These are phyloP conservation scores for Muscicapa striata DNA, from an alignment of 2,797 vertebrate species.

Conservation along the genomic window DNA sequence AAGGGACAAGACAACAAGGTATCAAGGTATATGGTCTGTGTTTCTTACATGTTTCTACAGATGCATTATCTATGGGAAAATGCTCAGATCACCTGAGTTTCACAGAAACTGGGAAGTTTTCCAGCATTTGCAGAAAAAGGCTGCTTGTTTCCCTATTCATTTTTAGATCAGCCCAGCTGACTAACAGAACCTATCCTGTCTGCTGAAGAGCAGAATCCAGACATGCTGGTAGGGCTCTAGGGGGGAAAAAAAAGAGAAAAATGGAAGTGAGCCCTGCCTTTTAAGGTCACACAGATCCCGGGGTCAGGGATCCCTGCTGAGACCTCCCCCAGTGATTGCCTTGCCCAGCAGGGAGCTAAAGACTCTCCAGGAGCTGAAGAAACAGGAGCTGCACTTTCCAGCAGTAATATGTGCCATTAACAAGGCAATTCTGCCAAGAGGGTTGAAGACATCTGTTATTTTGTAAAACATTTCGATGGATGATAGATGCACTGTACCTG, in stretches of 20 bases:
- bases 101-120: background rate
- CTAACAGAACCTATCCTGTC: background rate
- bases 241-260: background rate
- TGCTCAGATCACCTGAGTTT: background rate
- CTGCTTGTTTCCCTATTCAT: background rate
- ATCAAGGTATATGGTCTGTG: background rate
- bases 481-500: conserved; percentile 6
- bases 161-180: background rate
- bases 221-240: background rate
- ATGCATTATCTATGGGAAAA: background rate
- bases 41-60: background rate
- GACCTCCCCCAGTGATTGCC: background rate
- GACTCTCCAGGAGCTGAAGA: conserved; percentile 28
- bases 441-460: conserved; percentile 42
- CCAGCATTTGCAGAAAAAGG: background rate
- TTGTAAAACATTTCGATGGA: conserved; percentile 30
- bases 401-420: conserved; percentile 55
- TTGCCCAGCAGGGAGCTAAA: conserved; percentile 52
- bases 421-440: conserved; percentile 48
- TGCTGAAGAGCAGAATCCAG: background rate
- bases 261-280: background rate
- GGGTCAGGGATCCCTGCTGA: background rate
- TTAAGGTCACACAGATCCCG: background rate
- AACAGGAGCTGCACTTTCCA: conserved; percentile 36
- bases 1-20: no score